These are phyloP conservation scores for Spea bombifrons DNA, from an alignment of 2,113 vertebrate species.

Conservation along the genomic window DNA sequence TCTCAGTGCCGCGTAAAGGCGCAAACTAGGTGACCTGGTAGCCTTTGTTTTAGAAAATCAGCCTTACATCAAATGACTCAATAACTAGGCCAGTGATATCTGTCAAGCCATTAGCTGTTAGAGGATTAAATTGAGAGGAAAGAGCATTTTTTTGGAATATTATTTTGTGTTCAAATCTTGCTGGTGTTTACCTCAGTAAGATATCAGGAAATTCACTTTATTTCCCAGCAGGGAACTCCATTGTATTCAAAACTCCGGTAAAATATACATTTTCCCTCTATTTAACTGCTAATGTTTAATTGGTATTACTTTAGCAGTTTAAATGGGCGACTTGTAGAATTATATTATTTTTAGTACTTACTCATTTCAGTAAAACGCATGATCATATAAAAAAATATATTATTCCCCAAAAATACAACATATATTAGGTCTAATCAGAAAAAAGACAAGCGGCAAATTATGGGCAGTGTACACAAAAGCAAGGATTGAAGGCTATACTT, in stretches of 20 bases:
- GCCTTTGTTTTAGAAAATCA: no score
- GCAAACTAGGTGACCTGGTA: no score
- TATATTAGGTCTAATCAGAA: neutral
- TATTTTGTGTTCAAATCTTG: neutral
- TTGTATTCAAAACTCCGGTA: neutral
- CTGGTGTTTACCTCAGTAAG: neutral
- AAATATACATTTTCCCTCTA: neutral
- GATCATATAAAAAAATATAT: neutral
- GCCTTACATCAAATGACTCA: no score
- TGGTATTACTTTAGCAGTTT: neutral
- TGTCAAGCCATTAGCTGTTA: no score
- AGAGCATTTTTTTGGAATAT: neutral
- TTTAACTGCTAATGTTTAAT: neutral
- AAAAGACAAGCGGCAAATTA: slow-evolving; percentile 26
- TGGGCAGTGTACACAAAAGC: neutral
- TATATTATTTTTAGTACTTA: neutral
- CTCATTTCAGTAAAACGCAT: neutral
- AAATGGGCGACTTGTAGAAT: neutral
- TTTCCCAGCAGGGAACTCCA: neutral
- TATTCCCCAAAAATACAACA: neutral
- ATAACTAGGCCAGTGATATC: no score
- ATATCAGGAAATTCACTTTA: neutral
- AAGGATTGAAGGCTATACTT: slow-evolving; percentile 19
- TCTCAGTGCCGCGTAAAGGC: no score
- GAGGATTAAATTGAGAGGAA: no score